Evolutionary conservation across 2,113 vertebrate species (phyloP), one percentile per base, ranked within the genome.

Genomic region (Hoplias malabaricus): DNA sequence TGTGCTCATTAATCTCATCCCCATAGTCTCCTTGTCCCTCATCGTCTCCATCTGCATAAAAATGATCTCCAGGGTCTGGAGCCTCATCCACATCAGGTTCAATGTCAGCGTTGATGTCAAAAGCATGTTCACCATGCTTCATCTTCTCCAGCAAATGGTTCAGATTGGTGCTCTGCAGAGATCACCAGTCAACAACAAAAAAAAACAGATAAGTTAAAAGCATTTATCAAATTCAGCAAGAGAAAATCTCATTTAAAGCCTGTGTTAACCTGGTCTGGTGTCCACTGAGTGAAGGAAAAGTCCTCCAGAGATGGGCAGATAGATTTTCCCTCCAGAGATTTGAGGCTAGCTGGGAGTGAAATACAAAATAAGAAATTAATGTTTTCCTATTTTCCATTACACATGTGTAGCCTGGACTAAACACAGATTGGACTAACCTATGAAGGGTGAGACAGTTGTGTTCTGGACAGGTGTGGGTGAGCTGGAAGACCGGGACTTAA

Each of bases 221-320:
- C n/a, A n/a, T n/a, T n/a, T n/a, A n/a, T n/a, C n/a, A n/a, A n/a
- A n/a, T n/a, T n/a, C n/a, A n/a, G n/a, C n/a, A n/a, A n/a, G n/a
- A n/a, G 57, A 29, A 4, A 12, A 33, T n/a, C 29, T 33, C 12
- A 12, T 31, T 27, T 16, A 38, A 16, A n/a, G 2, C 21, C 12
- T 42, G 9, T 8, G 19, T 85, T 85, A 75, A 99, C 97, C 95
- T 98, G 93, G 0, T 93, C 82, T 0, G 95, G 93, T 53, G 91
- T 93, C 95, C 96, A 95, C 29, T 93, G 87, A 0, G 93, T 94
- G 72, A 98, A 95, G 80, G 91, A 94, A 88, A 99, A 98, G 34
- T 94, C 93, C 2, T 94, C 89, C 87, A 98, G 88, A 0, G 97
- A 95, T 3, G 96, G 96, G 86, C 95, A 98, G 85, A 98, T 93